A percentile compares a stretch with the other conserved stretches of the same genome.
These are phyloP conservation scores for Pararge aegeria DNA, from an alignment of 1,140 invertebrate genomes.

Conservation along the genomic window DNA sequence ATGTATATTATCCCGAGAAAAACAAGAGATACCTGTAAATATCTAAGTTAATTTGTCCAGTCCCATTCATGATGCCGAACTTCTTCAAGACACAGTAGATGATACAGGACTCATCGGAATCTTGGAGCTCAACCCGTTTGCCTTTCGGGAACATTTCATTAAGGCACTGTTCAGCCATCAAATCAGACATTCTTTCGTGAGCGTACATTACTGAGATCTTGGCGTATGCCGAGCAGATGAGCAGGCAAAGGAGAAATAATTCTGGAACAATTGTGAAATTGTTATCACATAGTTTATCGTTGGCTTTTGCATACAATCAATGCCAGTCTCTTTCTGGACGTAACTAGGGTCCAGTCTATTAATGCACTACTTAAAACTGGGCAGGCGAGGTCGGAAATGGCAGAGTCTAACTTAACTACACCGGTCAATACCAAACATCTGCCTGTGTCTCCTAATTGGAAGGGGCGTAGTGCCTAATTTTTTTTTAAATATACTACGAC, in stretches of 20 bases:
- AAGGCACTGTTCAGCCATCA: conserved; percentile 57
- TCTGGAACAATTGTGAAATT: conserved; percentile 36
- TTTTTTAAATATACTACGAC: too few species aligned
- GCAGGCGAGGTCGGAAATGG: too few species aligned
- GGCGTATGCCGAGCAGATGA: conserved; percentile 30
- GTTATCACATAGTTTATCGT: too few species aligned
- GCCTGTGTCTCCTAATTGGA: too few species aligned
- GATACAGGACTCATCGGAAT: conserved; percentile 64
- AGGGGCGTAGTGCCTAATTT: too few species aligned
- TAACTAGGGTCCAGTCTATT: too few species aligned
- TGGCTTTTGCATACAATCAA: too few species aligned
- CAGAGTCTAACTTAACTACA: too few species aligned
- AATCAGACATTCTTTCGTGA: conserved; percentile 58
- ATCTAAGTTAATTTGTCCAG: conserved; percentile 59
- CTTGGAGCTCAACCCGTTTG: conserved; percentile 49
- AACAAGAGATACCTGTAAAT: conserved; percentile 43
- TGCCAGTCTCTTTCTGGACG: too few species aligned
- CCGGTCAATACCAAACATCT: too few species aligned
- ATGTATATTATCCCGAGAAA: too few species aligned
- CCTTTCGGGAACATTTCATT: conserved; percentile 60
- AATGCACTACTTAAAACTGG: too few species aligned
- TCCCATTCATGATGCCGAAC: conserved; percentile 59
- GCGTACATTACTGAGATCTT: conserved; percentile 71
- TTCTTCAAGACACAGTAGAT: conserved; percentile 67
- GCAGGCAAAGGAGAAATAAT: conserved; percentile 27